Evolutionary conservation across 64 coral and sea anemone genomes (phyloP).

Genomic region (Orbicella faveolata): DNA sequence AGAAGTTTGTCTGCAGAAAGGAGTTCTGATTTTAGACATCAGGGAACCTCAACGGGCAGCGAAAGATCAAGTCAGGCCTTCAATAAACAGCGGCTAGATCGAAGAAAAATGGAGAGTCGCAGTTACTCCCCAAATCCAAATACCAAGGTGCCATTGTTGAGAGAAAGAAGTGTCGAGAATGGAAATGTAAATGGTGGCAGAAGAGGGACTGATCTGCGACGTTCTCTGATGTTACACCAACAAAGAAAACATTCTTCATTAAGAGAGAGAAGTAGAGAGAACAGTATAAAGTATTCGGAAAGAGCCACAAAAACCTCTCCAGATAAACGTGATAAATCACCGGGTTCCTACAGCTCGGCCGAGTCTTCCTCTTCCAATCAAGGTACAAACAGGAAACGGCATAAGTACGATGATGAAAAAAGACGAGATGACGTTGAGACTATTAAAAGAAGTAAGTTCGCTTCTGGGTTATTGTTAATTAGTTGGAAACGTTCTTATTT

Average conservation of each 20-base stretch:
- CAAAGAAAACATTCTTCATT: slow-evolving; percentile 14
- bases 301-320: not conserved
- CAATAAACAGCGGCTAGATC: not conserved
- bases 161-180: not conserved
- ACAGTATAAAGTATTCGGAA: not conserved
- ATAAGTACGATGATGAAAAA: not conserved
- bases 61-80: slow-evolving; percentile 6
- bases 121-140: not conserved
- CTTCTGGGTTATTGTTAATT: not conserved
- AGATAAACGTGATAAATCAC: not conserved
- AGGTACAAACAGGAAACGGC: not conserved
- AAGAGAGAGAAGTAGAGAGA: not conserved
- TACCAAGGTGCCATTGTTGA: not conserved
- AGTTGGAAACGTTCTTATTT: no score
- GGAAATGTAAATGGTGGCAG: not conserved
- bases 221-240: slow-evolving; percentile 22
- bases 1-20: not conserved
- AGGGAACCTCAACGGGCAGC: not conserved
- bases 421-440: not conserved
- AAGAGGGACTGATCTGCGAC: not conserved
- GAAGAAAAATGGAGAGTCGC: not conserved
- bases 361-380: not conserved
- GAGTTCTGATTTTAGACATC: slow-evolving; percentile 1
- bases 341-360: not conserved
- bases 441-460: slow-evolving; percentile 21